Evolutionary conservation across 1,140 invertebrate species (phyloP), one percentile per base, ranked within the genome.

Genomic region (Wasmannia auropunctata): DNA sequence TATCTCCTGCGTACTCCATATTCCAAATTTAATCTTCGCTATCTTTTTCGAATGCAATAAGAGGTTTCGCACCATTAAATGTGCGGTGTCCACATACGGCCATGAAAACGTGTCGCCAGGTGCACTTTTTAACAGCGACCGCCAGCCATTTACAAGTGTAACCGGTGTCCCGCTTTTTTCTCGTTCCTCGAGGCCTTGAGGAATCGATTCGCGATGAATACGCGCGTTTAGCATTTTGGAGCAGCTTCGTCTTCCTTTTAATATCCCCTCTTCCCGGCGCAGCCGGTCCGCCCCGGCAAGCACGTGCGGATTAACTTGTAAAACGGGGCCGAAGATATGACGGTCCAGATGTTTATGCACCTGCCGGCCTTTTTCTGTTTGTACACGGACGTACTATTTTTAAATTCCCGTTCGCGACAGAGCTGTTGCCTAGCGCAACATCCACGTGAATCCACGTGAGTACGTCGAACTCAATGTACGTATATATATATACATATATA

Each of bases 311-410:
- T 74, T 83, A 72, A 74, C 69, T 83, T 85, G 49, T 79, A 85
- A 76, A 67, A 87, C 46, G 49, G 19, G 28, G 28, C 46, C 34
- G 40, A 63, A 46, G 51, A 34, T 46, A 76, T 10, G 88, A 11
- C 10, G 19, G 43, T 81, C 85, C 87, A 89, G 88, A 89, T 89
- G 87, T 89, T 89, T 72, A 58, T 63, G 72, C 87, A 89, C 88
- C 88, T 89, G 88, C 65, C 88, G n/a, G 16, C 28, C 58, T 56
- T 51, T n/a, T 46, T 63, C 63, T 54, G 25, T 58, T 25, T 85
- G 7, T 34, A 63, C 46, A 28, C 62, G 54, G 2, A n/a, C 37
- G 25, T 43, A 62, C 46, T 88, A 88, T 84, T 88, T 88, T 85
- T 72, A 58, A 62, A 49, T 69, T 11, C 43, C 40, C 40, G 40